Conservation (phyloP, 37 sponge, comb jelly and placozoan genomes). For the Spongilla lacustris region DNA sequence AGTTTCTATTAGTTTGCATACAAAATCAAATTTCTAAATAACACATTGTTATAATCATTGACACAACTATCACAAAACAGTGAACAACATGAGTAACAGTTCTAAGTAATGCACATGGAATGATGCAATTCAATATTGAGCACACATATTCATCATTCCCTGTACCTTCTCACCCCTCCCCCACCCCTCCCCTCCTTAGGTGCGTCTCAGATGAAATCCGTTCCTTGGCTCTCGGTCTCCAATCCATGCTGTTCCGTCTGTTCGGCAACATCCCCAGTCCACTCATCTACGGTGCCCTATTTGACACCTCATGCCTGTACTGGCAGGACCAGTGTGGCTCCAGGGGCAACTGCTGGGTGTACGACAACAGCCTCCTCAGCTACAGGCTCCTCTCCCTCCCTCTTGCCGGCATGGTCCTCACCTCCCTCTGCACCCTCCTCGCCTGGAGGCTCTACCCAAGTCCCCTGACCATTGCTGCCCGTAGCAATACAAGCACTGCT, state of each 20-base stretch:
- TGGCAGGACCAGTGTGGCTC: slow-evolving; percentile 45
- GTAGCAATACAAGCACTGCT: no score
- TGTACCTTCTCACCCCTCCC: not conserved
- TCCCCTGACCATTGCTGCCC: no score
- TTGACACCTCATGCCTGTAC: slow-evolving; percentile 50
- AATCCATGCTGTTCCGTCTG: slow-evolving; percentile 39
- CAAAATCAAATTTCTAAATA: no score
- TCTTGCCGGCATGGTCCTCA: not conserved
- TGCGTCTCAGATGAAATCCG: slow-evolving; percentile 64
- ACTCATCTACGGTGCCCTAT: slow-evolving; percentile 46
- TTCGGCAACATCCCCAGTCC: slow-evolving; percentile 65
- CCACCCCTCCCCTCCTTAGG: not conserved
- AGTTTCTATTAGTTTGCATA: no score
- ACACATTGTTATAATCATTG: no score
- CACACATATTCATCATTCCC: no score
- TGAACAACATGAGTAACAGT: no score
- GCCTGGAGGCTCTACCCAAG: slow-evolving; percentile 25
- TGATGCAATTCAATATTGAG: no score
- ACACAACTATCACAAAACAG: no score
- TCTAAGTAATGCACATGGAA: no score
- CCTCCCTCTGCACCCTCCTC: not conserved
- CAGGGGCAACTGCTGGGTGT: slow-evolving; percentile 70
- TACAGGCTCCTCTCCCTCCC: not conserved
- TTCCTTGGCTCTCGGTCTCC: slow-evolving; percentile 29
- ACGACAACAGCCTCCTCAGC: slow-evolving; percentile 28